Base-by-base conservation (phyloP, 2,888 invertebrate genomes). In the Cenopis cana region DNA sequence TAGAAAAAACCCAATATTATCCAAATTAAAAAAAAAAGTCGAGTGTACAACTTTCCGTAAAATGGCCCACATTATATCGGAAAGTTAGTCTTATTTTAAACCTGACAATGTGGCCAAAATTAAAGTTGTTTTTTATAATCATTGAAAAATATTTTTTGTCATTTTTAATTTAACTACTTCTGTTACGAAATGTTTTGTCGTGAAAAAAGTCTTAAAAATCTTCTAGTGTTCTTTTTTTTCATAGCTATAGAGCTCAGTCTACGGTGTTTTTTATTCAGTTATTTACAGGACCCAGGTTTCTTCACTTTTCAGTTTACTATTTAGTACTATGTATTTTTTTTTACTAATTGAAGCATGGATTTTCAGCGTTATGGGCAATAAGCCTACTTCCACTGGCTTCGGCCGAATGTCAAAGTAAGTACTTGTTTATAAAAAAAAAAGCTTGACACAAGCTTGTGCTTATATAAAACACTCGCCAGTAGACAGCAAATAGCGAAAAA, bases 351-450 rank as follows among this genome's bases (percentile, higher is more conserved):
- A 84, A 86, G 93, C 93, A 93, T 93, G 93, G 90, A 86, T 93
- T 93, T 93, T 92, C 94, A 94, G 94, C 93, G 83, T 89, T 94
- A 84, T 93, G 93, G 93, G 92, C 90, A 79, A 86, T 94, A 89
- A 88, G 87, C 85, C 87, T 93, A 85, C 89, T 89, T 85, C 93
- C 93, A 75, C 88, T 93, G 84, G 90, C 93, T 76, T 91, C 91
- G 88, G 93, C 93, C 83, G 93, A 94, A 90, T 94, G 94, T 89
- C 93, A 94, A 82, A 93, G 94, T 94, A 89, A 93, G 93, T 93
- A 93, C 79, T 78, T 73, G 75, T 80, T 76, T 75, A 76, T 74
- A 73, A 72, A 76, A 68, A n/a, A 75, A 68, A 75, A 79, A 72
- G 74, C 68, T 72, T 60, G 24, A 65, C 67, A 65, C 68, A 65